Conservation (phyloP, 2,113 vertebrate genomes). For the Xenotilapia leptura region DNA sequence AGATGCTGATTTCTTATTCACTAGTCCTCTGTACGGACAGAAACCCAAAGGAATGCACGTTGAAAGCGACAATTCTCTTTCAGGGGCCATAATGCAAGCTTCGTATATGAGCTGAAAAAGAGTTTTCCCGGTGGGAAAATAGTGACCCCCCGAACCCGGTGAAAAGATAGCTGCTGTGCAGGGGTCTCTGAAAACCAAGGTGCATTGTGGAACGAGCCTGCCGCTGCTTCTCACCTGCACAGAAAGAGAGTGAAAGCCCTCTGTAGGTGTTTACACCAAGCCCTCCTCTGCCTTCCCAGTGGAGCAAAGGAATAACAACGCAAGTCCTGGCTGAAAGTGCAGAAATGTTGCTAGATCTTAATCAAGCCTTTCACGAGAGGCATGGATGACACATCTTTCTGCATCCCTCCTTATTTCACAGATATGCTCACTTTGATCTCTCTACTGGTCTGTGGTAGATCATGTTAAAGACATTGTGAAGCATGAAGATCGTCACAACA, state of each 20-base stretch:
- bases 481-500: constrained; percentile 57
- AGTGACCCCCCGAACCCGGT: constrained; percentile 80
- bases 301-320: constrained; percentile 66
- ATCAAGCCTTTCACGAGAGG: constrained; percentile 45
- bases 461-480: constrained; percentile 46
- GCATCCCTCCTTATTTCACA: constrained; percentile 5
- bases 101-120: constrained; percentile 77
- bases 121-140: constrained; percentile 82
- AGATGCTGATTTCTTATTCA: constrained; percentile 78
- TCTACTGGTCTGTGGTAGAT: constrained; percentile 44
- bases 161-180: constrained; percentile 54
- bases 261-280: constrained; percentile 60
- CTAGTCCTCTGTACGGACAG: constrained; percentile 45
- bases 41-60: constrained; percentile 63
- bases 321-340: constrained; percentile 35
- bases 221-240: constrained; percentile 55
- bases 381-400: constrained; percentile 14
- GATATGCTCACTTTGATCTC: constrained; percentile 58
- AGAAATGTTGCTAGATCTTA: constrained; percentile 64
- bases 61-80: constrained; percentile 67
- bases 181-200: constrained; percentile 7
- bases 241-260: constrained; percentile 20
- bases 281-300: constrained; percentile 60
- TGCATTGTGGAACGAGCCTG: constrained; percentile 17
- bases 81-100: constrained; percentile 75